phyloP scores from a whole-genome alignment of 2,888 invertebrate species.

The Diplazon laetatorius region DNA sequence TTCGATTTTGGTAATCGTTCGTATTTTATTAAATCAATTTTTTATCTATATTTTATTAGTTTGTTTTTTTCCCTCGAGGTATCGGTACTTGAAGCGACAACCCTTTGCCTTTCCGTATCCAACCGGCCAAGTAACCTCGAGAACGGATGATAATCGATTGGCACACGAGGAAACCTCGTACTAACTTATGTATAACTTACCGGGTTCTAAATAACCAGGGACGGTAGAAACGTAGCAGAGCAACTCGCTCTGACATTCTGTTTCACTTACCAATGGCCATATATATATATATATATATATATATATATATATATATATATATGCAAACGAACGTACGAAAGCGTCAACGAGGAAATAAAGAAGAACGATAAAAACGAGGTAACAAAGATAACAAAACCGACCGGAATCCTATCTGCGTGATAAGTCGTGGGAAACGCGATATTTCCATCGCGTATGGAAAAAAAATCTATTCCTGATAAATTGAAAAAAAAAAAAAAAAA shows the following conservation, averaged over 20 bases:
- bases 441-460: too few species aligned
- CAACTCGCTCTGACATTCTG: conserved; percentile 50
- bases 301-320: conserved; percentile 23
- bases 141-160: conserved; percentile 65
- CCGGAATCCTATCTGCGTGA: conserved; percentile 32
- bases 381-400: conserved; percentile 27
- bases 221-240: conserved; percentile 36
- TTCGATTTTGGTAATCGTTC: conserved; percentile 36
- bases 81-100: conserved; percentile 20
- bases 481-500: too few species aligned
- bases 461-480: too few species aligned
- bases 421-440: conserved; percentile 29
- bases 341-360: conserved; percentile 8
- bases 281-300: conserved; percentile 17
- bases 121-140: conserved; percentile 60
- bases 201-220: conserved; percentile 64
- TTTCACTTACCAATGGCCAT: conserved; percentile 53
- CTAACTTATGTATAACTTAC: conserved; percentile 65
- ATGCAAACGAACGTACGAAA: conserved; percentile 1
- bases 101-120: conserved; percentile 26
- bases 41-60: too few species aligned
- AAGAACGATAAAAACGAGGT: conserved; percentile 16
- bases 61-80: not conserved
- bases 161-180: conserved; percentile 63
- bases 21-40: too few species aligned